A percentile compares a stretch with the other conserved stretches of the same genome.
Conservation (phyloP, 2,888 invertebrate species). For the Melieria picta region DNA sequence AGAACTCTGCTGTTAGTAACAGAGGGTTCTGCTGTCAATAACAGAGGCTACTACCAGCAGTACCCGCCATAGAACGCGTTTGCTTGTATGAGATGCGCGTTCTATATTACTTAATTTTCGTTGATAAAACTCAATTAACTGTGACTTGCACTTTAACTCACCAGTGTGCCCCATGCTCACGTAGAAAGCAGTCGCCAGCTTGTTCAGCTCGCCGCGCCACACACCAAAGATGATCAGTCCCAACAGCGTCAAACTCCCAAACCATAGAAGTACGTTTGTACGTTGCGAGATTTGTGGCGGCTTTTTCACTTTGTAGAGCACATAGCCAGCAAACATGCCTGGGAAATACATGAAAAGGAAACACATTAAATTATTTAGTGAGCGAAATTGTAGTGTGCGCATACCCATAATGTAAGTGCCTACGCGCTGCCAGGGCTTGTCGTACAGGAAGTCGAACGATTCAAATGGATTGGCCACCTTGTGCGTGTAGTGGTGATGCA, state of each 20-base stretch:
- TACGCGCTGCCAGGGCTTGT: constrained; percentile 85
- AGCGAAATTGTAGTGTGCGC: neutral
- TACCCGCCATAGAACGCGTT: too few relatives aligned
- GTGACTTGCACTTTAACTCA: constrained; percentile 50
- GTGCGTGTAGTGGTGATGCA: constrained; percentile 78
- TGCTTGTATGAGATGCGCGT: too few relatives aligned
- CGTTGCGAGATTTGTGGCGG: constrained; percentile 71
- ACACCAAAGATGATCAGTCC: constrained; percentile 76
- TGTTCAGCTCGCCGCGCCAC: constrained; percentile 73
- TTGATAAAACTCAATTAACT: too few relatives aligned
- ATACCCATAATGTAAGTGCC: constrained; percentile 82
- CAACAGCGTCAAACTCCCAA: constrained; percentile 70
- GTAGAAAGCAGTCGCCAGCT: constrained; percentile 78
- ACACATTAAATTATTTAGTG: neutral
- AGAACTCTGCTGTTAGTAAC: too few relatives aligned
- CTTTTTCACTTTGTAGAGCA: constrained; percentile 75
- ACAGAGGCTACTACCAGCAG: too few relatives aligned
- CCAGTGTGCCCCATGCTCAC: constrained; percentile 79
- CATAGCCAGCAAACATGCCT: constrained; percentile 79
- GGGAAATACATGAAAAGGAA: neutral
- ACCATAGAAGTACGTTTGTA: constrained; percentile 72
- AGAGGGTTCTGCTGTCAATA: too few relatives aligned
- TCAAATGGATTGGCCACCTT: constrained; percentile 84
- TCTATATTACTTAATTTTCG: too few relatives aligned
- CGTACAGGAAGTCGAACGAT: constrained; percentile 83